Evolutionary conservation across 2,888 invertebrate genomes (phyloP).

Genomic region (Tenthredo amoena): DNA sequence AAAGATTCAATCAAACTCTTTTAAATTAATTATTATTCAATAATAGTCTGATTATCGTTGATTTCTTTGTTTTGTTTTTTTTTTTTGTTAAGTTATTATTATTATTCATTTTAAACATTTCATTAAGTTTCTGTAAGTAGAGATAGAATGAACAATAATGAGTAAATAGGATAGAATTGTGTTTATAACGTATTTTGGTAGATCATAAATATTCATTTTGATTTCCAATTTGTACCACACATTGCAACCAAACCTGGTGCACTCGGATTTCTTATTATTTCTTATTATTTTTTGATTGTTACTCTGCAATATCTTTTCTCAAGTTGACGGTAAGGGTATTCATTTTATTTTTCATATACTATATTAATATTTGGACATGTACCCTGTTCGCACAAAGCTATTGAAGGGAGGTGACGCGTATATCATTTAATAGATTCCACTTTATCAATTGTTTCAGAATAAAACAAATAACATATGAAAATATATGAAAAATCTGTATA

Average conservation of each 20-base stretch:
- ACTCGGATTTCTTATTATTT: not conserved
- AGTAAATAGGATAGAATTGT: constrained; percentile 31
- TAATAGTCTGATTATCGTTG: constrained; percentile 42
- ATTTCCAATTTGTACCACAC: constrained; percentile 43
- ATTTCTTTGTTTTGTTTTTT: not conserved
- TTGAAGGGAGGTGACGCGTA: not conserved
- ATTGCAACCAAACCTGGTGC: constrained; percentile 14
- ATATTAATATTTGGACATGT: constrained; percentile 8
- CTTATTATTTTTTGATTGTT: constrained; percentile 24
- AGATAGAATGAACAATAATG: constrained; percentile 33
- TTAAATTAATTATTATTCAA: constrained; percentile 11
- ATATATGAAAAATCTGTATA: not conserved
- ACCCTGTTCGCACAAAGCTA: constrained; percentile 32
- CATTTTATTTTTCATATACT: not conserved
- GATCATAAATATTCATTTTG: constrained; percentile 42
- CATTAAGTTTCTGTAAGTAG: constrained; percentile 46
- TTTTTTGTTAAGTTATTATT: not conserved
- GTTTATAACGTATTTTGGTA: constrained; percentile 20
- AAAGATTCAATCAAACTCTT: not conserved
- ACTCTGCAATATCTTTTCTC: constrained; percentile 14
- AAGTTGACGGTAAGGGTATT: not conserved
- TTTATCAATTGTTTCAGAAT: not conserved
- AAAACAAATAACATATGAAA: not conserved
- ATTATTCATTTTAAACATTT: constrained; percentile 24
- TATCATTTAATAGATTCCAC: not conserved